Evolutionary conservation across 2,113 vertebrate species (phyloP).

Genomic region (Cyanistes caeruleus): DNA sequence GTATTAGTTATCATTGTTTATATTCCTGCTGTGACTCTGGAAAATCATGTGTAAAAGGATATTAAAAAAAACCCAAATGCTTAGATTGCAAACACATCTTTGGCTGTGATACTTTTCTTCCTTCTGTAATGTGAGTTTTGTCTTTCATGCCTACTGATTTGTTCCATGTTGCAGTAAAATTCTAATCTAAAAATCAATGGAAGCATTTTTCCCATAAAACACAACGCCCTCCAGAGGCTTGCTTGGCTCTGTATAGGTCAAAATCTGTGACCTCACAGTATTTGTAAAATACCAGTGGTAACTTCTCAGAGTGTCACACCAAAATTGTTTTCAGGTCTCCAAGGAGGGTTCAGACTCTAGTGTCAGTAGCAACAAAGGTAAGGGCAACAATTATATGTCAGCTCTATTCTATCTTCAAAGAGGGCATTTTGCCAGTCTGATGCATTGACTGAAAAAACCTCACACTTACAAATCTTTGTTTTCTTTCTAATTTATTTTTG

Average conservation of each 20-base stretch:
- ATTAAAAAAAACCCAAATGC: neutral
- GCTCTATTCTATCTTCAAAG: slow-evolving; percentile 64
- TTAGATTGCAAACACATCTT: slow-evolving; percentile 2
- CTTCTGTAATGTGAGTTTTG: neutral
- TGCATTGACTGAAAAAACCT: slow-evolving; percentile 27
- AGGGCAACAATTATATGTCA: slow-evolving; percentile 75
- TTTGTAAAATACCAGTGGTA: slow-evolving; percentile 67
- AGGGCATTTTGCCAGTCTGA: slow-evolving; percentile 63
- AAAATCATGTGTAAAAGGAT: neutral
- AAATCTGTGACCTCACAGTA: slow-evolving; percentile 71
- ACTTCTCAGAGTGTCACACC: slow-evolving; percentile 72
- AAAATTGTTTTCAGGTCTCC: slow-evolving; percentile 79
- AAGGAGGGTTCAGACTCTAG: slow-evolving; percentile 70
- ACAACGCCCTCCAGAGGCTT: slow-evolving; percentile 51
- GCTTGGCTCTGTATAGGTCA: slow-evolving; percentile 26
- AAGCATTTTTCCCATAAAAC: slow-evolving; percentile 59
- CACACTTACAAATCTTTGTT: slow-evolving; percentile 31
- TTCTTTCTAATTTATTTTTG: slow-evolving; percentile 70
- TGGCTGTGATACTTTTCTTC: neutral
- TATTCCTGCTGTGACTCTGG: neutral
- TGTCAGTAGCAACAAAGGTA: slow-evolving; percentile 72
- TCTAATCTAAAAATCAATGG: slow-evolving; percentile 70
- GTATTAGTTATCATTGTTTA: neutral
- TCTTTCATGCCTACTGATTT: slow-evolving; percentile 24
- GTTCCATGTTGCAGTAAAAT: slow-evolving; percentile 35